Base-by-base conservation (phyloP, 1,140 invertebrate species). In the Heliconius nattereri region DNA sequence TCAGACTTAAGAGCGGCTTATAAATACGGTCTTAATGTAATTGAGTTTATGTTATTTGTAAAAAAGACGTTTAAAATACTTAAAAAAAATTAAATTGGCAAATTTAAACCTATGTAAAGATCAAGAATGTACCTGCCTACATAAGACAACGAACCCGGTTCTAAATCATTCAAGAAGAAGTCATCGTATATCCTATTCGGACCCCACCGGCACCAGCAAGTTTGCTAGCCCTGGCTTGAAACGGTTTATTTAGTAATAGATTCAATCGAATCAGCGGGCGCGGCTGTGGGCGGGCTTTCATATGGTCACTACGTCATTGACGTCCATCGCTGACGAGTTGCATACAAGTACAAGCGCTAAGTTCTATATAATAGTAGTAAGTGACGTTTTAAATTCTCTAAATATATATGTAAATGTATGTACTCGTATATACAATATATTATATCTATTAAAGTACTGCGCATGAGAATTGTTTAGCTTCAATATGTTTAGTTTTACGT, bases 231-330 rank as follows among this genome's bases (percentile, higher is more conserved):
- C 81, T 84, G 49, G 49, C n/a, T 20, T 71, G 40, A 29, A 52
- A 75, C 74, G 75, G 57, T 71, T 83, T 81, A 85, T 79, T 79
- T 60, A 74, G 78, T 85, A 83, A 86, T 84, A 82, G 83, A 75
- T 82, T 84, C 76, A 80, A 86, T 85, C 79, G 84, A 78, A 80
- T 78, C 52, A 35, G 83, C 75, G 83, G 86, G 85, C 78, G 78
- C 83, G 86, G 73, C 79, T 77, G 84, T 86, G 81, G 84, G 85
- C 81, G 84, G 76, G 60, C 60, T 26, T 29, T 13, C 29, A 11
- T 66, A 66, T 29, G 26, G 9, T 5, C 60, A 66, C 26, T 66
- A 66, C 60, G 60, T 66, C 60, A 66, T 29, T 29, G 60, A 66
- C 29, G 26, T 29, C 60, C 60, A 26, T 66, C 26, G 60, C 60